Evolutionary conservation across 2,113 vertebrate species (phyloP).

Genomic region (Cariama cristata): DNA sequence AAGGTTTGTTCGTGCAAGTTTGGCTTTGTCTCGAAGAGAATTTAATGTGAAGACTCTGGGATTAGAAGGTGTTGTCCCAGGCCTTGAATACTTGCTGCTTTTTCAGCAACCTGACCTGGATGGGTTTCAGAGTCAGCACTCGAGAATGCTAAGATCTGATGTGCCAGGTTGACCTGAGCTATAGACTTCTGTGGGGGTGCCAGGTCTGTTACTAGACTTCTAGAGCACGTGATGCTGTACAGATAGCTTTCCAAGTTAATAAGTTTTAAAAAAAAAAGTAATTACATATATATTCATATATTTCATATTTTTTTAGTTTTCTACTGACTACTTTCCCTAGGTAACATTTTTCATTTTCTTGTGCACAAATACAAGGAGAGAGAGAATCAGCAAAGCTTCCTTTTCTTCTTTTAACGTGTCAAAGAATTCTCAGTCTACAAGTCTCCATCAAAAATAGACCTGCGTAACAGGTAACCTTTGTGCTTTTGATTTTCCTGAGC

Average conservation of each 20-base stretch:
- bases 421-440: not conserved
- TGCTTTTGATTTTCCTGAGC: not conserved
- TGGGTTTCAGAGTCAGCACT: not conserved
- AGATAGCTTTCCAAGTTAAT: not conserved
- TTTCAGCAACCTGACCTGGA: not conserved
- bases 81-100: not conserved
- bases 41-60: not conserved
- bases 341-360: not conserved
- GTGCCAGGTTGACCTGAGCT: not conserved
- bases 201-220: not conserved
- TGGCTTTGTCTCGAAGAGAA: not conserved
- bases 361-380: not conserved
- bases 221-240: rapidly evolving
- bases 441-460: not conserved
- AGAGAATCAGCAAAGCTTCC: not conserved
- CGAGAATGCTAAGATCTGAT: not conserved
- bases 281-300: not conserved
- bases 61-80: not conserved
- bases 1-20: not conserved
- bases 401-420: not conserved
- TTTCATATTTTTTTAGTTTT: not conserved
- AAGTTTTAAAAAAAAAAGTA: not conserved
- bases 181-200: not conserved
- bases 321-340: not conserved
- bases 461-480: not conserved